A percentile compares a stretch with the other conserved stretches of the same genome.
phyloP scores from a whole-genome alignment of 2,797 vertebrate species.

The Lacerta agilis region DNA sequence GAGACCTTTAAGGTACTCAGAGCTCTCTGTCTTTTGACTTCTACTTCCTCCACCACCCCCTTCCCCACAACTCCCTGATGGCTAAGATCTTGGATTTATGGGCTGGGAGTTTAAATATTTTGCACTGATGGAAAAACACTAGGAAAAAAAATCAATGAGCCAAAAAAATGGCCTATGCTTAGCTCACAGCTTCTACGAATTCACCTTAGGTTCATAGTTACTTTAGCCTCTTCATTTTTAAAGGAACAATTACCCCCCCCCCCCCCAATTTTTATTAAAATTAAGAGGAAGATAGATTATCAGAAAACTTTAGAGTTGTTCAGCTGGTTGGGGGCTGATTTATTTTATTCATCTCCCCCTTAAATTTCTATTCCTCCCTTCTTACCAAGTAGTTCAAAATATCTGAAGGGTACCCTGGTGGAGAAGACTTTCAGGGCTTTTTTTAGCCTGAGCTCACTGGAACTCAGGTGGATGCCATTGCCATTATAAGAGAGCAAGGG shows the following conservation, averaged over 20 bases:
- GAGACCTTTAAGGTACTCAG: constrained; percentile 41
- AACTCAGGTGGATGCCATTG: too few species aligned
- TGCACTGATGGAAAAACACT: constrained; percentile 59
- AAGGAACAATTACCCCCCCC: not conserved
- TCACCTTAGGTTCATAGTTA: not conserved
- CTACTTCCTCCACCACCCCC: constrained; percentile 16
- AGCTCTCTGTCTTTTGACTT: constrained; percentile 35
- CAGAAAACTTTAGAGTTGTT: constrained; percentile 11
- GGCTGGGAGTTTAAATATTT: constrained; percentile 62
- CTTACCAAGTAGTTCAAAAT: too few species aligned
- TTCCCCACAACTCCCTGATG: not conserved
- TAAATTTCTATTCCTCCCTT: too few species aligned
- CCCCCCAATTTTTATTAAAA: constrained; percentile 27
- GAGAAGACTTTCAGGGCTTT: too few species aligned
- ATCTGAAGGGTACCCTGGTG: too few species aligned
- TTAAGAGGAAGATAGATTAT: constrained; percentile 37
- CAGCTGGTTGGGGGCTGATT: not conserved
- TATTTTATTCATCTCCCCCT: too few species aligned
- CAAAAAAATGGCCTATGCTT: constrained; percentile 37
- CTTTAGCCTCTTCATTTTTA: not conserved
- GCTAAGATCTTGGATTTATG: constrained; percentile 60
- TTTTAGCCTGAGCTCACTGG: too few species aligned
- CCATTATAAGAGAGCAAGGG: too few species aligned
- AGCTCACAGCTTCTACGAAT: not conserved
- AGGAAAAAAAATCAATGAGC: constrained; percentile 41